These are phyloP conservation scores for Scolopax mira DNA, from an alignment of 2,113 vertebrate species.

Conservation along the genomic window DNA sequence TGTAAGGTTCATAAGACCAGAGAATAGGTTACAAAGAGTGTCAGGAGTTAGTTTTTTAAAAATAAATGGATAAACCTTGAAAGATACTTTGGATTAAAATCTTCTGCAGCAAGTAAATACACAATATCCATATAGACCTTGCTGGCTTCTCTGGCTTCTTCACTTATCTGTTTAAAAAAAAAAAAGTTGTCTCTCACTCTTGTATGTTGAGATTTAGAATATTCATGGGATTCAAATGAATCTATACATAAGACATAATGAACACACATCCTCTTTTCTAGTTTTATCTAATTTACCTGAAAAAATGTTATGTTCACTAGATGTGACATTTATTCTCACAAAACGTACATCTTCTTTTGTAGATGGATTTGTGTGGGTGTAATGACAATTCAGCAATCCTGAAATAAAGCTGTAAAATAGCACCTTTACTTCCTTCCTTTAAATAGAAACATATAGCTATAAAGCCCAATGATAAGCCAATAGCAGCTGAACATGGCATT, in stretches of 20 bases:
- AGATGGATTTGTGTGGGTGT: neutral
- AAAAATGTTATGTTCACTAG: neutral
- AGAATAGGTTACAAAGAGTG: neutral
- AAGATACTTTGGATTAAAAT: neutral
- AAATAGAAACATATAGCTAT: neutral
- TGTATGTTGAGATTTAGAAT: neutral
- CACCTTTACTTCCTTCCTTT: neutral
- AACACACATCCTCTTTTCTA: neutral
- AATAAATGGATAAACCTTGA: neutral
- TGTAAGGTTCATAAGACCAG: neutral
- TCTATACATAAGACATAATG: neutral
- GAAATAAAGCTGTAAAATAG: neutral
- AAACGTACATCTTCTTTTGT: neutral
- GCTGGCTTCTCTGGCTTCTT: neutral
- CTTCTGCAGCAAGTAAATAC: neutral
- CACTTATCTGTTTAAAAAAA: neutral
- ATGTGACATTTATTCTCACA: neutral
- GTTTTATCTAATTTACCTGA: neutral
- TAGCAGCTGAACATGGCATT: neutral
- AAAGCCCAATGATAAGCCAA: neutral
- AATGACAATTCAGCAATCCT: neutral
- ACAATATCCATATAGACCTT: neutral
- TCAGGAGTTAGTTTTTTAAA: neutral
- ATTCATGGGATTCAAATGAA: neutral
- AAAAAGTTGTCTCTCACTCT: neutral